Percentiles rank a stretch among this genome's conserved stretches.
Evolutionary conservation across 2,113 vertebrate species (phyloP).

Genomic region (Neogobius melanostomus): DNA sequence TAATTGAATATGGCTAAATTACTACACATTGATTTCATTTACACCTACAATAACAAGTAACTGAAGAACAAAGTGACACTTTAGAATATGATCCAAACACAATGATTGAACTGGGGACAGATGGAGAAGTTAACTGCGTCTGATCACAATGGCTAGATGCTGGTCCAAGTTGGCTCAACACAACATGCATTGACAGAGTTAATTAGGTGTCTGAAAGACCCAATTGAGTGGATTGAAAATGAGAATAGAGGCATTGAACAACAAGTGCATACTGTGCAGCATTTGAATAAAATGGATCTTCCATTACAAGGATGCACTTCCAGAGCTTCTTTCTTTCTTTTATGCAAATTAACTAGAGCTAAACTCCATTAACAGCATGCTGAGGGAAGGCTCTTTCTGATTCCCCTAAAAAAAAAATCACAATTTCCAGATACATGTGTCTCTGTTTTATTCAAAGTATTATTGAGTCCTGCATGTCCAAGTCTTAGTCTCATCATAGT

Average conservation of each 20-base stretch:
- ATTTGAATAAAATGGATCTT: slow-evolving; percentile 70
- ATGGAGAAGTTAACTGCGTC: slow-evolving; percentile 66
- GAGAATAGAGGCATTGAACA: slow-evolving; percentile 49
- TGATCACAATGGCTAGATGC: slow-evolving; percentile 54
- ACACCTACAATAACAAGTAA: no score
- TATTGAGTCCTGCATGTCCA: no score
- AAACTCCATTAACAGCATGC: slow-evolving; percentile 55
- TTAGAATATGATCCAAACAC: slow-evolving; percentile 20
- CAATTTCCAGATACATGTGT: no score
- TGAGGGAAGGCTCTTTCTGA: slow-evolving; percentile 45
- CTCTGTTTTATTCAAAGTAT: no score
- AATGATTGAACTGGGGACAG: slow-evolving; percentile 45
- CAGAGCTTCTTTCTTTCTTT: slow-evolving; percentile 64
- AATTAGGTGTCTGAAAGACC: slow-evolving; percentile 77
- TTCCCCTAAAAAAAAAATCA: no score
- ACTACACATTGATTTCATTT: no score
- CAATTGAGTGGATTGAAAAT: slow-evolving; percentile 74
- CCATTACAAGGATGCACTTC: slow-evolving; percentile 72
- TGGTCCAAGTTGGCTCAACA: slow-evolving; percentile 58
- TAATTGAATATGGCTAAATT: no score
- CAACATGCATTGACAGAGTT: slow-evolving; percentile 68
- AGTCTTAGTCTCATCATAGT: no score
- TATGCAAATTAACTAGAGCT: slow-evolving; percentile 54
- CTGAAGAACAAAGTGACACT: slow-evolving; percentile 3
- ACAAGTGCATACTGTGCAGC: slow-evolving; percentile 72